These are phyloP conservation scores for Chromis chromis DNA, from an alignment of 2,797 vertebrate genomes.

Conservation along the genomic window DNA sequence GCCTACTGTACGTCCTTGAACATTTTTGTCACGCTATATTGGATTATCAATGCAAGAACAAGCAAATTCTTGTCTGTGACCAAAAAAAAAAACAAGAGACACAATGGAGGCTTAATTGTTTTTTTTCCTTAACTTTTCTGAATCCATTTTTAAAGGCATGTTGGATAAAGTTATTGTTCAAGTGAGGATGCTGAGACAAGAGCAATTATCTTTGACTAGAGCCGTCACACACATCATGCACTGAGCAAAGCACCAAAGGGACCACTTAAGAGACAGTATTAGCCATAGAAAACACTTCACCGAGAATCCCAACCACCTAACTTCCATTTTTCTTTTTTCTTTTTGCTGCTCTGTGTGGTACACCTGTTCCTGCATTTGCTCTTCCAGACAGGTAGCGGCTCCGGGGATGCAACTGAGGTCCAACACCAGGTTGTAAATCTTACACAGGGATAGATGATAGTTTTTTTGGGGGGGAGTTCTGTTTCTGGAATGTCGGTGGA, in stretches of 20 bases:
- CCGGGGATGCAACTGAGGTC: conserved; percentile 48
- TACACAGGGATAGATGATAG: conserved; percentile 10
- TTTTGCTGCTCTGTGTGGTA: conserved; percentile 30
- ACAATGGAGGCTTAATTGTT: background rate
- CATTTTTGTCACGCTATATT: background rate
- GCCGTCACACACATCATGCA: conserved; percentile 34
- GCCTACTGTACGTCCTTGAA: conserved; percentile 3
- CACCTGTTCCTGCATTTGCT: conserved; percentile 68
- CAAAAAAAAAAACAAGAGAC: background rate
- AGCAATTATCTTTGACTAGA: conserved; percentile 42
- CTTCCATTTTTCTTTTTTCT: conserved; percentile 22
- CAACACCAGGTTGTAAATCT: conserved; percentile 56
- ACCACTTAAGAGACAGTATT: conserved; percentile 39
- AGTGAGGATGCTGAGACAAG: conserved; percentile 10
- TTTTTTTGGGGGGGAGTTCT: background rate
- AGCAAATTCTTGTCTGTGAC: conserved; percentile 3
- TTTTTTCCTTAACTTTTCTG: conserved; percentile 4
- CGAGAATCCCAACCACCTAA: conserved; percentile 34
- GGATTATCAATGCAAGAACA: conserved; percentile 17
- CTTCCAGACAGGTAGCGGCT: conserved; percentile 42
- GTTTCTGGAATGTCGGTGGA: conserved; percentile 56
- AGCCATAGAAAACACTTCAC: conserved; percentile 41
- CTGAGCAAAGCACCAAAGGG: conserved; percentile 28
- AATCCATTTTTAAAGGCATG: background rate
- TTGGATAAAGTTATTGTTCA: conserved; percentile 26